Evolutionary conservation across 1,140 invertebrate species (phyloP).

Genomic region (Melipona quadrifasciata): DNA sequence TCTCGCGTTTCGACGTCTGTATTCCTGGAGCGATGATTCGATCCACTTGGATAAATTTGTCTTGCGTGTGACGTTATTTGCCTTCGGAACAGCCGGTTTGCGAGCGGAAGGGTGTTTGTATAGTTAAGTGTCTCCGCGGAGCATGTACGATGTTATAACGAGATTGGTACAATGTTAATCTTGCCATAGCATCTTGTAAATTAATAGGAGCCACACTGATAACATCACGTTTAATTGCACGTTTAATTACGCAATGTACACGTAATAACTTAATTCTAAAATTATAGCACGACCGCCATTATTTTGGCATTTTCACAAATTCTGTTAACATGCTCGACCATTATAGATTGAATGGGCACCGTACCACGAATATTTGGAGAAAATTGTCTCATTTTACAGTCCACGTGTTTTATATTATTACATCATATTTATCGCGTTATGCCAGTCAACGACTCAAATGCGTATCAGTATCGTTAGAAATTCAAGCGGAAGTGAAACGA

Average conservation of each 20-base stretch:
- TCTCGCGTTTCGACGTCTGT: background rate
- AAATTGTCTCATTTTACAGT: too few relatives aligned
- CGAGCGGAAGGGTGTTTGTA: constrained; percentile 3
- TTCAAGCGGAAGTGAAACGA: too few relatives aligned
- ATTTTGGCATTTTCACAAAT: too few relatives aligned
- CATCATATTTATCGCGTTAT: too few relatives aligned
- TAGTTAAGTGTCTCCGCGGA: background rate
- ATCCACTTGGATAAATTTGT: constrained; percentile 17
- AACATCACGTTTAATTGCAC: background rate
- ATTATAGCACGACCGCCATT: too few relatives aligned
- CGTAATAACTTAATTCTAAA: background rate
- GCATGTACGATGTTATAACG: background rate
- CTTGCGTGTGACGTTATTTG: constrained; percentile 7
- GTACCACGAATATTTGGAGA: too few relatives aligned
- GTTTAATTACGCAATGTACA: background rate
- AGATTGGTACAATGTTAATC: background rate
- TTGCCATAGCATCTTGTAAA: background rate
- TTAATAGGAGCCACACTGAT: too few relatives aligned
- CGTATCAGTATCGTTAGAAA: too few relatives aligned
- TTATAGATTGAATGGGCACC: too few relatives aligned
- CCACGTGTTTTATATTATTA: too few relatives aligned
- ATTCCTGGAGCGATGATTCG: background rate
- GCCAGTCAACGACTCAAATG: too few relatives aligned
- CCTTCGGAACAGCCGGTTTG: constrained; percentile 4
- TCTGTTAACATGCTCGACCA: too few relatives aligned